These are phyloP conservation scores for Zapornia atra DNA, from an alignment of 2,113 vertebrate species.

Conservation along the genomic window DNA sequence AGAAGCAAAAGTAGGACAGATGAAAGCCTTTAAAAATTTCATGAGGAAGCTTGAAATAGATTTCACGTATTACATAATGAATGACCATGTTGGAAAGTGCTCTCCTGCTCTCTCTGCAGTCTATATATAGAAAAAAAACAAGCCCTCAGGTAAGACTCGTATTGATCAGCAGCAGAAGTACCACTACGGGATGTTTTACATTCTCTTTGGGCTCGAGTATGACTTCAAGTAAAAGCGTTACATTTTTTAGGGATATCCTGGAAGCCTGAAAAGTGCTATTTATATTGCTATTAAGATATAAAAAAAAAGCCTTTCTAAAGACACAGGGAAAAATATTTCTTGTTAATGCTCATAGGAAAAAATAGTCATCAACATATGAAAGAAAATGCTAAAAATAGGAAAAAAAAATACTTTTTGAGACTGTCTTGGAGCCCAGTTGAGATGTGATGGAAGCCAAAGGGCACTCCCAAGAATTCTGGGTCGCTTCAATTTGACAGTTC, in stretches of 20 bases:
- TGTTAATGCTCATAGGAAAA: neutral
- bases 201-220: neutral
- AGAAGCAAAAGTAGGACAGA: constrained; percentile 63
- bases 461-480: neutral
- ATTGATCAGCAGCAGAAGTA: constrained; percentile 25
- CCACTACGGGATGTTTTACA: neutral
- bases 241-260: neutral
- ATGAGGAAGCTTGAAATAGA: constrained; percentile 72
- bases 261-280: neutral
- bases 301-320: neutral
- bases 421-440: neutral
- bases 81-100: constrained; percentile 56
- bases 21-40: constrained; percentile 71
- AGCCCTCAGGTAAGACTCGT: constrained; percentile 63
- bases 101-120: constrained; percentile 61
- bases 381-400: neutral
- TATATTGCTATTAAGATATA: neutral
- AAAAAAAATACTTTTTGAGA: neutral
- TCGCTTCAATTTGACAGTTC: neutral
- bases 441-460: neutral
- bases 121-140: constrained; percentile 55
- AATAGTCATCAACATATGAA: neutral
- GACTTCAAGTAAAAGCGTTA: neutral
- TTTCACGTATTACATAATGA: constrained; percentile 68
- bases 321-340: neutral